Conservation (phyloP, 2,888 invertebrate species). For the Fragum sueziense region DNA sequence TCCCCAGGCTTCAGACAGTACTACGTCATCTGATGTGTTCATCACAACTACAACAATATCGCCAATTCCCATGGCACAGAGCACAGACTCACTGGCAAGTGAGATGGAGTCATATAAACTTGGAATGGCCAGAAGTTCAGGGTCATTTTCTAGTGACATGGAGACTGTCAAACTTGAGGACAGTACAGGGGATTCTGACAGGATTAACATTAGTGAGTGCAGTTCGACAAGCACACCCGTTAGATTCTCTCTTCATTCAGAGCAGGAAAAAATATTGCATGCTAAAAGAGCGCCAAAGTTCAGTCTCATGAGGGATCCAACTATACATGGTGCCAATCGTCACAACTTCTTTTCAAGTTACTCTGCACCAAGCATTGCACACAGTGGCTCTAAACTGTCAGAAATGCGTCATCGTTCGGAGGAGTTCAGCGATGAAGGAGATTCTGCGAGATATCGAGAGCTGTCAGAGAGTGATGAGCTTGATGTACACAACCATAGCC, state of each 20-base stretch:
- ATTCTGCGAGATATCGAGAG: constrained; percentile 63
- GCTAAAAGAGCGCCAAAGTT: constrained; percentile 50
- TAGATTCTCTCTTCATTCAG: constrained; percentile 54
- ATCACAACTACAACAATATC: constrained; percentile 21
- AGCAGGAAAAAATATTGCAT: constrained; percentile 50
- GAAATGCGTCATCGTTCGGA: constrained; percentile 65
- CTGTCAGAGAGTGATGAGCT: constrained; percentile 72
- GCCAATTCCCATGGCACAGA: constrained; percentile 33
- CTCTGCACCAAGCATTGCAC: constrained; percentile 67
- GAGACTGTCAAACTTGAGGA: constrained; percentile 43
- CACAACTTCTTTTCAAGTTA: constrained; percentile 59
- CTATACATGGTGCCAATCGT: constrained; percentile 31
- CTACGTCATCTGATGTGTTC: neutral
- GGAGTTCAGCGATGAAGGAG: constrained; percentile 74
- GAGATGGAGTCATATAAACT: constrained; percentile 59
- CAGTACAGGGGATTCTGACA: constrained; percentile 32
- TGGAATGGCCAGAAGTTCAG: constrained; percentile 38
- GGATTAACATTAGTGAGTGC: constrained; percentile 50
- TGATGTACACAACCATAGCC: constrained; percentile 63
- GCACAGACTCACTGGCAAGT: constrained; percentile 53
- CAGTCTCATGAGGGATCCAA: constrained; percentile 61
- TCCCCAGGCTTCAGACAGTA: neutral
- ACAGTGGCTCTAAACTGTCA: constrained; percentile 62
- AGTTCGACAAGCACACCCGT: constrained; percentile 59
- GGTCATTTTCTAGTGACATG: constrained; percentile 47